Percentiles rank a stretch among this genome's conserved stretches.
phyloP scores from a whole-genome alignment of 1,140 invertebrate species.

The Nasonia longicornis region DNA sequence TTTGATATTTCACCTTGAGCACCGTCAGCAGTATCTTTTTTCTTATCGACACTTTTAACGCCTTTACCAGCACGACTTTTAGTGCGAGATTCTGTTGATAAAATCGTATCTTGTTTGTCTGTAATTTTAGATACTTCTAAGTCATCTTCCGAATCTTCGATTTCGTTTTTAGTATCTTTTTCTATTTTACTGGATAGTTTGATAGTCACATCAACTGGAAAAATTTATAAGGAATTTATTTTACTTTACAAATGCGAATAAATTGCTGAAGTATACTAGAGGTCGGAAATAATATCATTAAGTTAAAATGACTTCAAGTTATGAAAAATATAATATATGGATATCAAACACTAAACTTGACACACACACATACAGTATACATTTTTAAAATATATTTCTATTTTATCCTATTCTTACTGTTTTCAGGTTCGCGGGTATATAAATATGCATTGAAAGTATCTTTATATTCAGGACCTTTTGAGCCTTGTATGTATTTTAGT shows the following conservation, averaged over 20 bases:
- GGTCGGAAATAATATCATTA: neutral
- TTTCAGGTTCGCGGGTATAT: too few species aligned
- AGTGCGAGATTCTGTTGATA: neutral
- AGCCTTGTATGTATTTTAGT: too few species aligned
- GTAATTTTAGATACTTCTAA: constrained; percentile 25
- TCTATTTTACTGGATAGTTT: constrained; percentile 22
- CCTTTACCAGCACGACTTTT: constrained; percentile 24
- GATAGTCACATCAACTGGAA: neutral
- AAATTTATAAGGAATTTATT: too few species aligned
- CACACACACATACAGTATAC: too few species aligned
- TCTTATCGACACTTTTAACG: constrained; percentile 6
- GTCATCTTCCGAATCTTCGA: constrained; percentile 34
- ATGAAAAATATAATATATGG: neutral
- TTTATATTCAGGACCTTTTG: neutral
- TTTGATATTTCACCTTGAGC: neutral
- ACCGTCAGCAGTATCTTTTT: neutral
- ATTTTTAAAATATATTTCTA: too few species aligned
- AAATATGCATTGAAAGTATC: neutral
- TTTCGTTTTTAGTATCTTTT: constrained; percentile 14
- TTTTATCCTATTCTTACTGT: too few species aligned
- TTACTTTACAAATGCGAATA: too few species aligned
- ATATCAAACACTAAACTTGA: too few species aligned
- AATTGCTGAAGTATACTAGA: too few species aligned
- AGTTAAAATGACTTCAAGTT: neutral
- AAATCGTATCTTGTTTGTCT: neutral